Percentiles rank a stretch among this genome's conserved stretches.
Conservation (phyloP, 2,113 vertebrate species). For the Dicaeum eximium region DNA sequence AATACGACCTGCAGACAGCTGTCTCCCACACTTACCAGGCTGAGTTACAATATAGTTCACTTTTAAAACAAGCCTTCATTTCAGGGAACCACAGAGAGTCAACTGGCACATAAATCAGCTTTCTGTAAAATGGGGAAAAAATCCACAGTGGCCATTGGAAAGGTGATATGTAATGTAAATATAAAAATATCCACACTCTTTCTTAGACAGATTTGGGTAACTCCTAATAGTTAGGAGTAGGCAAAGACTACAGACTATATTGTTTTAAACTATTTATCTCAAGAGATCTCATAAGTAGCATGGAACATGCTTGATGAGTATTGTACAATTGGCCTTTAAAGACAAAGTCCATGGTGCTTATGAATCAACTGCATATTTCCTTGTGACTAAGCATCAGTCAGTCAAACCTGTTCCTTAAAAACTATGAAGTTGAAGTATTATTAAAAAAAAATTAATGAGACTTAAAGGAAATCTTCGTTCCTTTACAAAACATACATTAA, state of each 20-base stretch:
- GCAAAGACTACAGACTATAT: neutral
- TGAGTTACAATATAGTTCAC: neutral
- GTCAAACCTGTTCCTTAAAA: neutral
- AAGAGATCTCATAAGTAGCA: neutral
- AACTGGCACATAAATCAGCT: constrained; percentile 1
- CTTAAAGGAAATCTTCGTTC: neutral
- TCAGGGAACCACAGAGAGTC: neutral
- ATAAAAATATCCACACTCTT: neutral
- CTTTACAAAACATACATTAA: neutral
- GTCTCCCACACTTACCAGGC: neutral
- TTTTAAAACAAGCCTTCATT: constrained; percentile 28
- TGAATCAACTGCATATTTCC: neutral
- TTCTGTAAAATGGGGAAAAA: neutral
- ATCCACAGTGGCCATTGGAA: neutral
- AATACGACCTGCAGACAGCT: constrained; percentile 45
- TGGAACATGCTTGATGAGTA: neutral
- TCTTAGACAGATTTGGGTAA: neutral
- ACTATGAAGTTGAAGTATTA: neutral
- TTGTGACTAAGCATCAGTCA: neutral
- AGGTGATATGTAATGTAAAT: neutral
- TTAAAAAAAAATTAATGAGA: neutral
- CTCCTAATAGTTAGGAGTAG: neutral
- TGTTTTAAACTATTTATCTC: neutral
- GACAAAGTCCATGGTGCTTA: neutral
- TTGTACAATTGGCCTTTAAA: neutral